Conservation (phyloP, 1,140 invertebrate species). For the Solenopsis fugax region DNA sequence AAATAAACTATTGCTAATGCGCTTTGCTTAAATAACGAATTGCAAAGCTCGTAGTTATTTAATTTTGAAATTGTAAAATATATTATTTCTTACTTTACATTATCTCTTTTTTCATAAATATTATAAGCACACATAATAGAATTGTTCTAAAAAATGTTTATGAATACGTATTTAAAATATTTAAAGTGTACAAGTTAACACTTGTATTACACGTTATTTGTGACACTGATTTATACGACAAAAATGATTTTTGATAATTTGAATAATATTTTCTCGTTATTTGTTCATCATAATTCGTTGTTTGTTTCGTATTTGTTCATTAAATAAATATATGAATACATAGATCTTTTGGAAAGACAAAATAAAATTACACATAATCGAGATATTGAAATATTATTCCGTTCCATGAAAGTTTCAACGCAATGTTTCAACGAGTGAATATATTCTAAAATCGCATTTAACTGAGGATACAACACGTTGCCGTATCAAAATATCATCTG, state of each 20-base stretch:
- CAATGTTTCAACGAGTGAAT: slow-evolving; percentile 26
- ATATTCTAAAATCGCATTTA: slow-evolving; percentile 63
- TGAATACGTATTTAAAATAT: not conserved
- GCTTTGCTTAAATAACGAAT: not conserved
- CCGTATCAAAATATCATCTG: slow-evolving; percentile 68
- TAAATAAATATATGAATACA: not conserved
- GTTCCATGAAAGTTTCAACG: not conserved
- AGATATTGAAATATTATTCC: slow-evolving; percentile 8
- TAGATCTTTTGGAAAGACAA: not conserved
- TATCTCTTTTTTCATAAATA: not conserved
- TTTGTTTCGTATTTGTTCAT: not conserved
- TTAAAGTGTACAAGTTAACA: too few relatives aligned
- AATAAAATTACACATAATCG: not conserved
- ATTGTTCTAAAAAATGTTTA: not conserved
- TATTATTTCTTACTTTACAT: not conserved
- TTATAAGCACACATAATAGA: not conserved
- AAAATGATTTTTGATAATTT: not conserved
- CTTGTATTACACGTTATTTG: too few relatives aligned
- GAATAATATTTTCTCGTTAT: not conserved
- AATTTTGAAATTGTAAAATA: slow-evolving; percentile 6
- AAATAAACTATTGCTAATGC: not conserved
- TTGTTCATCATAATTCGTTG: not conserved
- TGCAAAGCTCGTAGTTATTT: not conserved
- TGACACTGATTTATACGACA: not conserved
- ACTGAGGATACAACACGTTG: slow-evolving; percentile 49